Percentiles rank a stretch among this genome's conserved stretches.
These are phyloP conservation scores for Lasiommata megera DNA, from an alignment of 2,888 invertebrate genomes.

Conservation along the genomic window DNA sequence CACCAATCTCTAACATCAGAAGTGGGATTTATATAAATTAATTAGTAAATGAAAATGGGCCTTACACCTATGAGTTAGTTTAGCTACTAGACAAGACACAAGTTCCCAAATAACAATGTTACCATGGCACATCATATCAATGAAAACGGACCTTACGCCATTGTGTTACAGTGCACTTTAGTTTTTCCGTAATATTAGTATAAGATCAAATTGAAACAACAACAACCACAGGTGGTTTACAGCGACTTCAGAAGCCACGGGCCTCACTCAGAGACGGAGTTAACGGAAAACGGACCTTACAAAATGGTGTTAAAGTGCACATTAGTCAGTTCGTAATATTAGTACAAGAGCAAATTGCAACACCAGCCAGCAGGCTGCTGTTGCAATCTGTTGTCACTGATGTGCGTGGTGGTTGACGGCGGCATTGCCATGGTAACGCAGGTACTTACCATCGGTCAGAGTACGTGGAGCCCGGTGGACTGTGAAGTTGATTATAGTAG, in stretches of 20 bases:
- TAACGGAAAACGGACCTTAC: neutral
- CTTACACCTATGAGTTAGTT: neutral
- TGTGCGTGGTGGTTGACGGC: slow-evolving; percentile 50
- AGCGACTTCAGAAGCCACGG: too few relatives aligned
- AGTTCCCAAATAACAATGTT: too few relatives aligned
- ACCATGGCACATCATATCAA: too few relatives aligned
- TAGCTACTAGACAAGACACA: neutral
- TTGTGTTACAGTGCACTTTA: too few relatives aligned
- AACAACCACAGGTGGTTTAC: too few relatives aligned
- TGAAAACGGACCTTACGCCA: neutral
- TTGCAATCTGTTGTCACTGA: too few relatives aligned
- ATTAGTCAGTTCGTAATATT: slow-evolving; percentile 46
- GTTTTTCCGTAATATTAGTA: too few relatives aligned
- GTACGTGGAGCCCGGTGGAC: slow-evolving; percentile 45
- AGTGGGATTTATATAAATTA: too few relatives aligned
- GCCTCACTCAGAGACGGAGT: too few relatives aligned
- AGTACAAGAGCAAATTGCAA: slow-evolving; percentile 50
- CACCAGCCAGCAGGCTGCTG: slow-evolving; percentile 43
- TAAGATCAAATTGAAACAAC: too few relatives aligned
- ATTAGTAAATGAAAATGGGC: neutral
- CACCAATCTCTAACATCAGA: too few relatives aligned
- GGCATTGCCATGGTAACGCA: slow-evolving; percentile 51
- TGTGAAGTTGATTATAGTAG: slow-evolving; percentile 47
- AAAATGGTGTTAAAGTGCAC: slow-evolving; percentile 1
- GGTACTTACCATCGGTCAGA: slow-evolving; percentile 60